Conservation (phyloP, 2,888 invertebrate species). For the Odontocerum albicorne region DNA sequence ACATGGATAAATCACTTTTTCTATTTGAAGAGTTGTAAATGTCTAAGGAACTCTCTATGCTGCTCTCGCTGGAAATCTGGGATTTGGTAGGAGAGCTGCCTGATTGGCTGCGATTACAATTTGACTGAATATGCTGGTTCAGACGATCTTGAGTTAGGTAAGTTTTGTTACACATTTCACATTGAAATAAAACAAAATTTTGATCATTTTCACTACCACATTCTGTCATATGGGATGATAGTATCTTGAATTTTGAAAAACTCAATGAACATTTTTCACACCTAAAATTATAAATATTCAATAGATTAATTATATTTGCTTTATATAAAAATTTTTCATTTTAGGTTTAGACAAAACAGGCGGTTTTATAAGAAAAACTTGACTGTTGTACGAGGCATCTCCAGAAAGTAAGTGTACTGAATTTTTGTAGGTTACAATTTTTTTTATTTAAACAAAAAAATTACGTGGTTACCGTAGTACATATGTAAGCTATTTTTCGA, state of each 20-base stretch:
- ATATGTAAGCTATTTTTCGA: too few relatives aligned
- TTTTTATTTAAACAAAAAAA: too few relatives aligned
- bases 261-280: conserved; percentile 57
- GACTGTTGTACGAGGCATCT: too few relatives aligned
- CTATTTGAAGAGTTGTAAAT: neutral
- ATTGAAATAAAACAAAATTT: conserved; percentile 39
- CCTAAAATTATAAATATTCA: conserved; percentile 41
- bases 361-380: too few relatives aligned
- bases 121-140: conserved; percentile 47
- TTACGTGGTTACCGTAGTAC: too few relatives aligned
- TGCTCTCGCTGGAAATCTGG: neutral
- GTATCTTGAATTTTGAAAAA: conserved; percentile 56
- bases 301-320: too few relatives aligned
- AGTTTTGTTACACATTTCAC: conserved; percentile 47
- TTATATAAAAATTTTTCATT: too few relatives aligned
- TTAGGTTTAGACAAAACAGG: too few relatives aligned
- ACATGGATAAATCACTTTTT: neutral
- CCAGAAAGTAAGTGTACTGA: too few relatives aligned
- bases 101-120: neutral
- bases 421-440: too few relatives aligned
- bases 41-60: neutral
- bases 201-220: conserved; percentile 43
- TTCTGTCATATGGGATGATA: conserved; percentile 56
- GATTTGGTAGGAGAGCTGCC: neutral
- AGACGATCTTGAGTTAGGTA: conserved; percentile 53